Percentiles rank a stretch among this genome's conserved stretches.
phyloP scores from a whole-genome alignment of 1,140 invertebrate species.

The Dendroctonus valens region DNA sequence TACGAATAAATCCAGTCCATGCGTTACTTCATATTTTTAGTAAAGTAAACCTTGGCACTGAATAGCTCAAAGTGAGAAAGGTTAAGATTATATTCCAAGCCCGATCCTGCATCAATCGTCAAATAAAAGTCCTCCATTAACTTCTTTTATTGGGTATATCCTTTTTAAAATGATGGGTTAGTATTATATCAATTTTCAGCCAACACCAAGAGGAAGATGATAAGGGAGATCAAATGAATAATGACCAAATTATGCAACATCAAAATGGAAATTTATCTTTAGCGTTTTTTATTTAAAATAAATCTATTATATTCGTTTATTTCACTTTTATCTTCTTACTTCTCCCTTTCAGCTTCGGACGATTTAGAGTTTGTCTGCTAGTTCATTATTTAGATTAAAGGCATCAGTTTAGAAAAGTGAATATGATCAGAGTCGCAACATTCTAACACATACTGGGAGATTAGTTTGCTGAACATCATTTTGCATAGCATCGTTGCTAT shows the following conservation, averaged over 20 bases:
- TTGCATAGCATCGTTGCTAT: no score
- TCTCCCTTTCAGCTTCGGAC: slow-evolving; percentile 20
- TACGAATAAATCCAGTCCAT: no score
- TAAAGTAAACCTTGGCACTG: background rate
- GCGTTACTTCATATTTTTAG: background rate
- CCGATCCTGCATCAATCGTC: slow-evolving; percentile 24
- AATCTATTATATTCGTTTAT: slow-evolving; percentile 33
- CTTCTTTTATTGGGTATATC: slow-evolving; percentile 20
- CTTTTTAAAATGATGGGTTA: slow-evolving; percentile 24
- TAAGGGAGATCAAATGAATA: slow-evolving; percentile 31
- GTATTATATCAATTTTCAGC: slow-evolving; percentile 22
- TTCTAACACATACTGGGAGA: background rate
- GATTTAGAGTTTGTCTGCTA: slow-evolving; percentile 22
- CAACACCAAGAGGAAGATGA: slow-evolving; percentile 11
- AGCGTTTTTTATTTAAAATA: slow-evolving; percentile 29
- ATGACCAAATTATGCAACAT: slow-evolving; percentile 26
- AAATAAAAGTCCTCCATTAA: slow-evolving; percentile 12
- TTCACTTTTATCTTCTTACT: slow-evolving; percentile 25
- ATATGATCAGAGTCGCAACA: background rate
- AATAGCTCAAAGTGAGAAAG: slow-evolving; percentile 2
- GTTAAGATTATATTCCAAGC: slow-evolving; percentile 1
- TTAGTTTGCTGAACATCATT: background rate
- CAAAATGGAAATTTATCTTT: slow-evolving; percentile 29
- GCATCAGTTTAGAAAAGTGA: slow-evolving; percentile 5
- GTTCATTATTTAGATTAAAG: slow-evolving; percentile 25